Base-by-base conservation (phyloP, 2,113 vertebrate genomes). In the Clarias batrachus region DNA sequence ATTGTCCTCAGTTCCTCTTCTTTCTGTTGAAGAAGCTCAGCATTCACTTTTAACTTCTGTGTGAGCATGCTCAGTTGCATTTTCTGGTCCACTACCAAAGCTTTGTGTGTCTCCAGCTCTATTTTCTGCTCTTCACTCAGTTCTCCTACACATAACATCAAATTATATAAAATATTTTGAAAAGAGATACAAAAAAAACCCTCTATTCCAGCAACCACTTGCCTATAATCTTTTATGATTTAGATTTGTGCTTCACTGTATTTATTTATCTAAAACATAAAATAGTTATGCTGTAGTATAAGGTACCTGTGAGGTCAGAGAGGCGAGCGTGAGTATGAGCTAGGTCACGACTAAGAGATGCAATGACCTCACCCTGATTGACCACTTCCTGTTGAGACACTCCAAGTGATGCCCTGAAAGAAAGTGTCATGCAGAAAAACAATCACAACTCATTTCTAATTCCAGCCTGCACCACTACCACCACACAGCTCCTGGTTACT, bases 111-210 rank as follows among this genome's bases (percentile, higher is more conserved):
- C 90, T 96, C 96, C 90, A 96, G 88, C 66, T 96, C 94, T 19
- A 91, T 14, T 89, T 96, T 97, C 90, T 95, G 95, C 88, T 95
- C 90, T 81, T 96, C 96, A 0, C 87, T 94, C 23, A 96, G 91
- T 78, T 96, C 95, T 30, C 95, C 96, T 96, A 87, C 41, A 77
- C 52, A 78, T 3, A 76, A 33, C 4, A 41, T 48, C 6, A 48
- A 48, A 48, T 48, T 48, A 48, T 48, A 48, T 48, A 12, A 23
- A 74, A 74, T 19, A 71, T 0, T 21, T 21, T 11, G 12, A 12
- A 70, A 70, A 17, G 33, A 0, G 4, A 16, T 70, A 73, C 13
- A 10, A 74, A 54, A 6, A 73, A 23, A 19, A 74, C n/a, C 2
- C 48, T 54, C 8, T 30, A 54, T 19, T 48, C 33, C 23, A 63